Conservation (phyloP, 2,888 invertebrate genomes). For the Agrochola lychnidis region DNA sequence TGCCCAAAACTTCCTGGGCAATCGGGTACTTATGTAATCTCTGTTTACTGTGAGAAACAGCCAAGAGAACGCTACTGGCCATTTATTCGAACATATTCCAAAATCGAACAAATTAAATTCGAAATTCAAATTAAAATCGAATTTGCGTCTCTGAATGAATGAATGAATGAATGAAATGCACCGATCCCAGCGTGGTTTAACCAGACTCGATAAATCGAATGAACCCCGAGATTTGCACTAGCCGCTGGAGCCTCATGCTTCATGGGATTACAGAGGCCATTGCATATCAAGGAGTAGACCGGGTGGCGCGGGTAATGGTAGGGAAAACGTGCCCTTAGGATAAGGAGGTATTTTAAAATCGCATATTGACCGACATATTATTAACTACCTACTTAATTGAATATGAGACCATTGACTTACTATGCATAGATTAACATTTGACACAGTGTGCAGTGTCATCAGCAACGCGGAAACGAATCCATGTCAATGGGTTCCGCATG, state of each 20-base stretch:
- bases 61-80: too few relatives aligned
- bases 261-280: too few relatives aligned
- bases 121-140: not conserved
- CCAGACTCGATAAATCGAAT: too few relatives aligned
- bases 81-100: not conserved
- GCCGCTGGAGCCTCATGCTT: too few relatives aligned
- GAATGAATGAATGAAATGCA: too few relatives aligned
- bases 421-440: slow-evolving; percentile 24
- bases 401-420: slow-evolving; percentile 4
- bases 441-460: slow-evolving; percentile 36
- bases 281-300: too few relatives aligned
- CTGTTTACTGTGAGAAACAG: not conserved
- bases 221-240: too few relatives aligned
- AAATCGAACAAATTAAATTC: not conserved
- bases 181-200: too few relatives aligned
- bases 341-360: too few relatives aligned
- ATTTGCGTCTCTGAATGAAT: not conserved
- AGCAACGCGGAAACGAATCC: slow-evolving; percentile 38
- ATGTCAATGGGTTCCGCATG: slow-evolving; percentile 49
- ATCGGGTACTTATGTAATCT: not conserved
- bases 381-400: not conserved
- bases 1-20: not conserved
- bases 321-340: too few relatives aligned
- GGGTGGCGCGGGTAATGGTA: too few relatives aligned
- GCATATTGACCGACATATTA: slow-evolving; percentile 4